Conservation (phyloP, 2,113 vertebrate species). For the Centropus bengalensis region DNA sequence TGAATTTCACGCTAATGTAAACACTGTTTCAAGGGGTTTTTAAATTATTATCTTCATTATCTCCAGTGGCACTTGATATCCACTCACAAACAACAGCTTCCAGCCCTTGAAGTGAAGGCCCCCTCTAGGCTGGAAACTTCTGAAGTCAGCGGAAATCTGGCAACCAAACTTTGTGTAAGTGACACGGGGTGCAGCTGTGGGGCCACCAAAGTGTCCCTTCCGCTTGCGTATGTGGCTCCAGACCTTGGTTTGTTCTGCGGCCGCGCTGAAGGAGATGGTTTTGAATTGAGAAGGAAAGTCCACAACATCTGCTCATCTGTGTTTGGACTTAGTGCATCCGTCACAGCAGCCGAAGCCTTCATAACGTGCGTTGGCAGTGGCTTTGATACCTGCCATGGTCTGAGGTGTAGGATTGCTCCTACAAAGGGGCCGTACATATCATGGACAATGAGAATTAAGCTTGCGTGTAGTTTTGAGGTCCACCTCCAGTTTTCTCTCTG, state of each 20-base stretch:
- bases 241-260: background rate
- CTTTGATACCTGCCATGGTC: background rate
- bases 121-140: background rate
- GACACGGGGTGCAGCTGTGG: background rate
- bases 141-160: background rate
- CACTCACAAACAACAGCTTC: background rate
- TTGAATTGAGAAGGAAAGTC: background rate
- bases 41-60: background rate
- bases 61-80: background rate
- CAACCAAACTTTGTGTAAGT: background rate
- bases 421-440: background rate
- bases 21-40: background rate
- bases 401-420: background rate
- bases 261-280: background rate
- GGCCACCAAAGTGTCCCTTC: background rate
- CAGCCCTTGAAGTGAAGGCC: background rate
- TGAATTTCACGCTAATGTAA: background rate
- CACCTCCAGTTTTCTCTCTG: background rate
- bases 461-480: background rate
- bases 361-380: background rate
- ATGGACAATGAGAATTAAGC: background rate
- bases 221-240: background rate
- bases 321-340: rapidly evolving
- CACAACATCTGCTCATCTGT: background rate
- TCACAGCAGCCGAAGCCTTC: background rate